A percentile compares a stretch with the other conserved stretches of the same genome.
phyloP scores from a whole-genome alignment of 1,140 invertebrate species.

The Temnothorax nylanderi region DNA sequence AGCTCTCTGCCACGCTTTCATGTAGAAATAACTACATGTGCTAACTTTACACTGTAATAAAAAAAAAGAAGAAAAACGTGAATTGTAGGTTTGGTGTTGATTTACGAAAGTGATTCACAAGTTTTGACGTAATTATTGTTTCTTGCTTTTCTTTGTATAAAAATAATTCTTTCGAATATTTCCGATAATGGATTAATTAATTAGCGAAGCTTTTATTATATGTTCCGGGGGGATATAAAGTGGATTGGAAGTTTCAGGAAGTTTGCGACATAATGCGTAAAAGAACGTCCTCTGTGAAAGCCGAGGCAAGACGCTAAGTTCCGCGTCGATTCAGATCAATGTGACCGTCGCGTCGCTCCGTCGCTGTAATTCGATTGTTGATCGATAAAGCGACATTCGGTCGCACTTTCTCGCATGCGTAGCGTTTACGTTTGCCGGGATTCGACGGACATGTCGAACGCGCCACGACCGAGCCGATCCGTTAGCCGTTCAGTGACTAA shows the following conservation, averaged over 20 bases:
- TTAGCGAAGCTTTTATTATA: not conserved
- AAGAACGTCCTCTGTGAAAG: slow-evolving; percentile 1
- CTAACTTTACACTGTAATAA: not conserved
- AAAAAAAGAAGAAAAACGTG: not conserved
- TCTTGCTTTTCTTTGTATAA: not conserved
- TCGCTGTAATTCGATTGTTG: slow-evolving; percentile 69
- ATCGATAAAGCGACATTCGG: slow-evolving; percentile 62
- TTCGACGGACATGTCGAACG: slow-evolving; percentile 9
- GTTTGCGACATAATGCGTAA: not conserved
- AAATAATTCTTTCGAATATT: too few relatives aligned
- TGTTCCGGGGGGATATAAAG: not conserved
- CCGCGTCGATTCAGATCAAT: slow-evolving; percentile 54
- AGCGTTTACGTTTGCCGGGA: slow-evolving; percentile 19
- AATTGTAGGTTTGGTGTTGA: not conserved
- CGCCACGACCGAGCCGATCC: slow-evolving; percentile 15
- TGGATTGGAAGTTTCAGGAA: not conserved
- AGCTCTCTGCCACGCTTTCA: not conserved
- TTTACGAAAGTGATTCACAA: not conserved
- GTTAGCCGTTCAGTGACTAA: slow-evolving; percentile 62
- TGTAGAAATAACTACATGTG: not conserved
- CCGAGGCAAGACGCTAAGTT: not conserved
- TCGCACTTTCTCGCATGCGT: slow-evolving; percentile 27
- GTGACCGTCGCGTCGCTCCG: slow-evolving; percentile 39
- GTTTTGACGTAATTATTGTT: not conserved
- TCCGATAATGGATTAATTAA: not conserved